phyloP scores from a whole-genome alignment of 2,113 vertebrate genomes.

The Megalops atlanticus region DNA sequence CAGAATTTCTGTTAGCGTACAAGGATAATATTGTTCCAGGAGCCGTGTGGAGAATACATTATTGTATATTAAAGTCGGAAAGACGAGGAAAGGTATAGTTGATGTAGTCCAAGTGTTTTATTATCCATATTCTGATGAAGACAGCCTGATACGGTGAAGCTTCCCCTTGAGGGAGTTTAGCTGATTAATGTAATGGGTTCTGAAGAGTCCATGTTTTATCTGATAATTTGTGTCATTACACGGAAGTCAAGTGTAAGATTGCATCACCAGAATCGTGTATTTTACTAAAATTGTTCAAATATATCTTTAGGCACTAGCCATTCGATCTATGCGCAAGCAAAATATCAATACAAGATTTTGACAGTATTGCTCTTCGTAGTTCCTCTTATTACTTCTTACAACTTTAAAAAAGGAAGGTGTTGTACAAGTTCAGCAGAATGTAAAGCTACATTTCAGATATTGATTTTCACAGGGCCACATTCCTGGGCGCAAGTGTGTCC shows the following conservation, averaged over 20 bases:
- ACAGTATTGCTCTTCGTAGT: background rate
- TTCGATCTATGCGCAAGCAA: background rate
- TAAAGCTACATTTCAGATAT: background rate
- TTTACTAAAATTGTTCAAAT: slow-evolving; percentile 66
- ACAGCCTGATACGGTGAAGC: slow-evolving; percentile 75
- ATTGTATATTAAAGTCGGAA: slow-evolving; percentile 75
- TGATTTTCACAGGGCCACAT: no score
- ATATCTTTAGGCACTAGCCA: slow-evolving; percentile 8
- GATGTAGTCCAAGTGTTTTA: slow-evolving; percentile 83
- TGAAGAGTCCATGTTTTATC: slow-evolving; percentile 90
- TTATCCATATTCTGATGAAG: slow-evolving; percentile 86
- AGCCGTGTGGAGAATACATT: slow-evolving; percentile 86
- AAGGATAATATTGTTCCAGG: slow-evolving; percentile 80
- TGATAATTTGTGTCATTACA: slow-evolving; percentile 94
- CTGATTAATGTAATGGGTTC: slow-evolving; percentile 88
- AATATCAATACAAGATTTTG: background rate
- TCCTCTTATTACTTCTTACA: background rate
- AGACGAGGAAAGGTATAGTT: slow-evolving; percentile 63
- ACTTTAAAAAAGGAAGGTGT: no score
- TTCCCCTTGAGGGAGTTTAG: slow-evolving; percentile 83
- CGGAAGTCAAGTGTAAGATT: slow-evolving; percentile 85
- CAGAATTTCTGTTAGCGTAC: slow-evolving; percentile 62
- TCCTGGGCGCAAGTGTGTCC: no score
- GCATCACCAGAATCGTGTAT: slow-evolving; percentile 77
- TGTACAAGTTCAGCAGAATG: background rate